phyloP scores from a whole-genome alignment of 2,113 vertebrate genomes.

The Dromas ardeola region DNA sequence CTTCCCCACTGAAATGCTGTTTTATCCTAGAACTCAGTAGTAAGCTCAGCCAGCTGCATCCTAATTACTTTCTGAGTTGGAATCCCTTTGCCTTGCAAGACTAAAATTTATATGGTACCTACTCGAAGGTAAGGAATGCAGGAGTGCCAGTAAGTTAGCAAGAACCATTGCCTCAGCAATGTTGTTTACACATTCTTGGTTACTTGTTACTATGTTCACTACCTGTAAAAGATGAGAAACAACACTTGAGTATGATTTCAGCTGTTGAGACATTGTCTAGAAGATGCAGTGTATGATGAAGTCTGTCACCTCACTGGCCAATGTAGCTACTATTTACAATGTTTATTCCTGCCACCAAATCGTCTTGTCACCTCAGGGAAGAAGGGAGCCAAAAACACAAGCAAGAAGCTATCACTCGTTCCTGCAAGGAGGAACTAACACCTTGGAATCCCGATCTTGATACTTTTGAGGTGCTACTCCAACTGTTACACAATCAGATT shows the following conservation, averaged over 20 bases:
- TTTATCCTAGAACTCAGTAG: background rate
- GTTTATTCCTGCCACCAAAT: background rate
- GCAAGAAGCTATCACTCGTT: background rate
- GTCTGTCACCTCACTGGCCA: background rate
- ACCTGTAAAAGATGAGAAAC: conserved; percentile 80
- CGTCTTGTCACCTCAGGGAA: background rate
- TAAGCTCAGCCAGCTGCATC: background rate
- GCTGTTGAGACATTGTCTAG: background rate
- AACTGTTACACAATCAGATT: background rate
- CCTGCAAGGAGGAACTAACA: background rate
- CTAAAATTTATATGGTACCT: conserved; percentile 47
- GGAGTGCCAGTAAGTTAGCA: conserved; percentile 90
- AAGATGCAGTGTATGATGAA: background rate
- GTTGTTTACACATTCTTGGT: conserved; percentile 96
- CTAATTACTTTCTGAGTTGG: background rate
- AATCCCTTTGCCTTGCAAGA: background rate
- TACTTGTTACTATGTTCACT: conserved; percentile 96
- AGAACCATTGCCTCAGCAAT: conserved; percentile 95
- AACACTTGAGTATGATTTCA: background rate
- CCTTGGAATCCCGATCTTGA: background rate
- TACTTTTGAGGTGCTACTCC: background rate
- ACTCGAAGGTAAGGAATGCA: conserved; percentile 98
- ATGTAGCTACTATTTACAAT: background rate
- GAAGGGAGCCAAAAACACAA: background rate
- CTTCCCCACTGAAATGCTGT: background rate